Conservation (phyloP, 2,113 vertebrate species). For the Entomyzon cyanotis region DNA sequence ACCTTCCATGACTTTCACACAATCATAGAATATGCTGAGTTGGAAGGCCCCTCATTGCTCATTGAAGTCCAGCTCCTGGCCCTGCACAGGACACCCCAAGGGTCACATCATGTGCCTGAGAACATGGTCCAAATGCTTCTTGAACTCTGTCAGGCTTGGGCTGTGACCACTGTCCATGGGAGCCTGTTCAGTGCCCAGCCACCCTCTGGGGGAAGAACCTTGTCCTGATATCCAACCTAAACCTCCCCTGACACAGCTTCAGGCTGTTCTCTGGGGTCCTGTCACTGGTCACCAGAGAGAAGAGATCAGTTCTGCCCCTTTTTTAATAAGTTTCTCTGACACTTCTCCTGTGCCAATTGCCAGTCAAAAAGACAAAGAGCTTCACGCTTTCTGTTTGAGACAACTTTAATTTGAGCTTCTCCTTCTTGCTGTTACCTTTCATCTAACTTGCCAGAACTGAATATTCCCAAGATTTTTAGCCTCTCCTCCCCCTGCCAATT, state of each 20-base stretch:
- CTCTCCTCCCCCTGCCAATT: not conserved
- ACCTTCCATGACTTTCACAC: not conserved
- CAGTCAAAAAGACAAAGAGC: not conserved
- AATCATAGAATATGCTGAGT: not conserved
- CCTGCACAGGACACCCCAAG: too few species aligned
- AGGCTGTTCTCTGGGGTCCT: not conserved
- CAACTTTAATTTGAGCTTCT: not conserved
- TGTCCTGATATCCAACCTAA: not conserved
- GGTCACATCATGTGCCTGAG: fast-evolving
- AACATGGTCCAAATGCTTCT: fast-evolving
- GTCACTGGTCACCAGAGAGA: not conserved
- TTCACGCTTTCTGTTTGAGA: not conserved
- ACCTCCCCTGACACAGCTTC: not conserved
- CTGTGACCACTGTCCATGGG: not conserved
- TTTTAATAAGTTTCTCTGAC: not conserved
- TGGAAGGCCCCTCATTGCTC: not conserved
- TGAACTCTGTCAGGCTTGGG: not conserved
- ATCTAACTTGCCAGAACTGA: not conserved
- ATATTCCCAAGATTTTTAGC: not conserved
- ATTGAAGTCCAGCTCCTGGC: fast-evolving
- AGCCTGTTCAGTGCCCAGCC: not conserved
- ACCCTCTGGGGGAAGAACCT: not conserved
- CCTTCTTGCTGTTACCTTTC: not conserved
- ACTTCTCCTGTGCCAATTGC: not conserved
- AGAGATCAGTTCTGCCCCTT: not conserved